phyloP scores from a whole-genome alignment of 2,113 vertebrate genomes.

The Engystomops pustulosus region DNA sequence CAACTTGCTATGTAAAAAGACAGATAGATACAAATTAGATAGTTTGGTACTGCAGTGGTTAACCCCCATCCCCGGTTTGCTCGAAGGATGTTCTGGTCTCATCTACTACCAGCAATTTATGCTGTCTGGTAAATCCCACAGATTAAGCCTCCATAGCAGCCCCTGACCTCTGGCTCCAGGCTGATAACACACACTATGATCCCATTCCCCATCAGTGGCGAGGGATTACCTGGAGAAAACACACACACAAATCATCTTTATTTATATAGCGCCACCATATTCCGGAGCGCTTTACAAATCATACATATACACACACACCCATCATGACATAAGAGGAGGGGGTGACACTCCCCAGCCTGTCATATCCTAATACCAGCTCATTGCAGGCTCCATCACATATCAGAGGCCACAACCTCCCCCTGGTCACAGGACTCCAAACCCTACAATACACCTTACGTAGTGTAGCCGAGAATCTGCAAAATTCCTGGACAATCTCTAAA shows the following conservation, averaged over 20 bases:
- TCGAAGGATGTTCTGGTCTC: background rate
- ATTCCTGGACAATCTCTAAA: background rate
- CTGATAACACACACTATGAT: background rate
- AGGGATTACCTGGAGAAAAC: background rate
- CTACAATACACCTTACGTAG: background rate
- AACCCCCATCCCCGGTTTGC: background rate
- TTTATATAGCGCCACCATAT: too few species aligned
- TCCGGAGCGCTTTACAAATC: too few species aligned
- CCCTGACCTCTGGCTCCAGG: background rate
- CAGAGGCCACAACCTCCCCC: too few species aligned
- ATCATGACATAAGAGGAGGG: too few species aligned
- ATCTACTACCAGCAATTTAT: background rate
- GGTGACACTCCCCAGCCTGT: background rate
- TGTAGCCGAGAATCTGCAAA: too few species aligned
- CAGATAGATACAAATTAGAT: background rate
- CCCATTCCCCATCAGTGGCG: background rate
- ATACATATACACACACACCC: background rate
- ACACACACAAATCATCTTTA: too few species aligned
- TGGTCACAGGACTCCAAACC: too few species aligned
- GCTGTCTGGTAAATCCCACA: slow-evolving; percentile 19
- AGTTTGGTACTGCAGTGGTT: background rate
- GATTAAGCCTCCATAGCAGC: background rate
- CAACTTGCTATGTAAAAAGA: too few species aligned
- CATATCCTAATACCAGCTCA: background rate
- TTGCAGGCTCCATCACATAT: too few species aligned